These are phyloP conservation scores for Myotis planiceps DNA, from an alignment of 2,797 vertebrate genomes.

Conservation along the genomic window DNA sequence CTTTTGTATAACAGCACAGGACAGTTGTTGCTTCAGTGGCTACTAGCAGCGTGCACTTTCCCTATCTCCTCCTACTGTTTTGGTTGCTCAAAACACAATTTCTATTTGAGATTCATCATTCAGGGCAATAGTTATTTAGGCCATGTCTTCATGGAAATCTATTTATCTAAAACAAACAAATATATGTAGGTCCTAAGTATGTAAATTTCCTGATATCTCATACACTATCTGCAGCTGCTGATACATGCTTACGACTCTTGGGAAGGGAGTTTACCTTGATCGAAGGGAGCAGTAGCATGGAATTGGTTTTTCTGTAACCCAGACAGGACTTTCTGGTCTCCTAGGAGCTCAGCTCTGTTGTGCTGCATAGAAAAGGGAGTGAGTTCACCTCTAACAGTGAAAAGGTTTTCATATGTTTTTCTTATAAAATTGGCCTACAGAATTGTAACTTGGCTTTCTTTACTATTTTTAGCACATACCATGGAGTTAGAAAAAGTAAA, in stretches of 20 bases:
- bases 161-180: not conserved
- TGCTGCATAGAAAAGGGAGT: not conserved
- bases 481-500: not conserved
- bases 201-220: not conserved
- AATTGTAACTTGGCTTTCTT: not conserved
- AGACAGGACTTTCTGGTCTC: not conserved
- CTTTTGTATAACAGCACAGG: not conserved
- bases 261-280: not conserved
- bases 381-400: not conserved
- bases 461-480: not conserved
- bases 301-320: too few relatives aligned
- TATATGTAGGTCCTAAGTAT: not conserved
- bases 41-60: not conserved
- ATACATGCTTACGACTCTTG: not conserved
- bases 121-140: not conserved
- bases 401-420: not conserved
- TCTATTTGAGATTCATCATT: not conserved
- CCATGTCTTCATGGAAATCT: not conserved
- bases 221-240: not conserved
- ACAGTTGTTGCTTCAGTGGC: not conserved
- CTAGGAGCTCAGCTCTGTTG: too few relatives aligned
- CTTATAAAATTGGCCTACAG: not conserved
- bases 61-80: not conserved
- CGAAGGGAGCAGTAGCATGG: accelerated
- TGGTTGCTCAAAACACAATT: not conserved